Conservation (phyloP, 2,888 invertebrate genomes). For the Monopis laevigella region DNA sequence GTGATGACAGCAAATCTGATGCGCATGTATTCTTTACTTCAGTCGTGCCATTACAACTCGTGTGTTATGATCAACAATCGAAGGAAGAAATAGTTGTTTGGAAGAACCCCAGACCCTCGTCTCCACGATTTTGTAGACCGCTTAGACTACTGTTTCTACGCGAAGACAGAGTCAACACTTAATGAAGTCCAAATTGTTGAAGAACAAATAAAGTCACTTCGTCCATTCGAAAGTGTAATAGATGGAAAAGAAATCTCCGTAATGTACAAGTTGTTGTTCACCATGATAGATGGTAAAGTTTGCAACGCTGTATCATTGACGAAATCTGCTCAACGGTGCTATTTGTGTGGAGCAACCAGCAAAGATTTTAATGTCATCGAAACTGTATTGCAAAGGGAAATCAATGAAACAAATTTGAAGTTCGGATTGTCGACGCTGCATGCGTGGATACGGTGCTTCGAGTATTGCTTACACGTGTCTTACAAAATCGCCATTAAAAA, state of each 20-base stretch:
- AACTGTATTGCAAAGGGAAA: neutral
- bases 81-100: neutral
- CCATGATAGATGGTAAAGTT: constrained; percentile 24
- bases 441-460: neutral
- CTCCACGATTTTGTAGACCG: neutral
- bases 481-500: constrained; percentile 16
- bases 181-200: neutral
- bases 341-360: neutral
- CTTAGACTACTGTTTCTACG: neutral
- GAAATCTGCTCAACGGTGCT: constrained; percentile 18
- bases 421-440: neutral
- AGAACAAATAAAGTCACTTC: neutral
- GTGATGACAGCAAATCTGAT: neutral
- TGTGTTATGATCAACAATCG: neutral
- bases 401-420: neutral
- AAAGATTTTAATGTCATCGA: neutral
- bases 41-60: neutral
- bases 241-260: constrained; percentile 11
- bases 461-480: neutral
- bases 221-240: no score
- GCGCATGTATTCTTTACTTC: neutral
- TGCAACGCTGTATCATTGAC: constrained; percentile 18
- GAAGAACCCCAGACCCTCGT: neutral
- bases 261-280: constrained; percentile 18
- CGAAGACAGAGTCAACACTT: neutral